phyloP scores from a whole-genome alignment of 2,797 vertebrate genomes.

The Kryptopterus vitreolus region DNA sequence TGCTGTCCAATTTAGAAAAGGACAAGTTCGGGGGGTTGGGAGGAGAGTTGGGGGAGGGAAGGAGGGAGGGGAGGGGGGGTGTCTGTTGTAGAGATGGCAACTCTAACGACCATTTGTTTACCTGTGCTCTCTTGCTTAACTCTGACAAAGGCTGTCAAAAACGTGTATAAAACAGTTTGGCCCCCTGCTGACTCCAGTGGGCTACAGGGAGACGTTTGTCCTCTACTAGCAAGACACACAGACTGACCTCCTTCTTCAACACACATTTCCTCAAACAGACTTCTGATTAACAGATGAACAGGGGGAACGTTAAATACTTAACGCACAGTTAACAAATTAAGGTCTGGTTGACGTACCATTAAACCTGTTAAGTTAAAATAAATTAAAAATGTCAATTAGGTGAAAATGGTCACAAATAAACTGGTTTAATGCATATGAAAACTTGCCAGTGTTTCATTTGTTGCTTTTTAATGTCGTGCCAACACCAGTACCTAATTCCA shows the following conservation, averaged over 20 bases:
- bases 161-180: conserved; percentile 79
- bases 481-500: too few relatives aligned
- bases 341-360: neutral
- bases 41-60: too few relatives aligned
- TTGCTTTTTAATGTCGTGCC: too few relatives aligned
- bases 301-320: neutral
- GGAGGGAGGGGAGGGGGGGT: conserved; percentile 73
- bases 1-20: conserved; percentile 95
- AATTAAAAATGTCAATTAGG: too few relatives aligned
- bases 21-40: conserved; percentile 73
- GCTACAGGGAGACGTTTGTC: conserved; percentile 39
- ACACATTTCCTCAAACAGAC: conserved; percentile 28
- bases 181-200: conserved; percentile 59
- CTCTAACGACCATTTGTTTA: conserved; percentile 92
- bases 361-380: neutral
- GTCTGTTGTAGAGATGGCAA: conserved; percentile 76
- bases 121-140: conserved; percentile 82
- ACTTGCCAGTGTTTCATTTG: too few relatives aligned
- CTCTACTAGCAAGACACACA: conserved; percentile 48
- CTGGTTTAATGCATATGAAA: neutral
- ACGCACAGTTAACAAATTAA: neutral
- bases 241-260: conserved; percentile 16
- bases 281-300: neutral
- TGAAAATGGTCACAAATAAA: neutral
- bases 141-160: conserved; percentile 91